Base-by-base conservation (phyloP, 2,797 vertebrate species). In the Diceros bicornis region DNA sequence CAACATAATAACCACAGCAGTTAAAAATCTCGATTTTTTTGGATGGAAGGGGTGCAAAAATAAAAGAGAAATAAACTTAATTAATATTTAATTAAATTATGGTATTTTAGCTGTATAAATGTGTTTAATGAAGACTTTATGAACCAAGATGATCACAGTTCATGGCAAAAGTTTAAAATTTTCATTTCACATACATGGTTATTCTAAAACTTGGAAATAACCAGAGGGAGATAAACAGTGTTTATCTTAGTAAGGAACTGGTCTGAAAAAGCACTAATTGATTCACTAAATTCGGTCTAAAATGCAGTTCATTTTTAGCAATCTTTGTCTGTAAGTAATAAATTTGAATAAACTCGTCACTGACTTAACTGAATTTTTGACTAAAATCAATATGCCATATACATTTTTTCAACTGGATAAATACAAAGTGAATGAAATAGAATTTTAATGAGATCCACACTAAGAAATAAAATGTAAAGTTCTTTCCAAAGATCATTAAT, bases 151-250 rank as follows among this genome's bases (percentile, higher is more conserved):
- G 20, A 50, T 66, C 32, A 84, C 1, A 77, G 21, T 79, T 88
- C 64, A 68, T 90, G 37, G 82, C 41, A 55, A 83, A 93, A 4
- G 14, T 74, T 94, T 84, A 77, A 93, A 32, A 29, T 79, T 96
- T 92, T 50, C 66, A 77, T 41, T 50, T 3, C 66, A 91, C 55
- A 91, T 13, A 88, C 21, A 44, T 0, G 3, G 7, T 50, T 59
- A 91, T 66, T 91, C 21, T 68, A 93, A 91, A 92, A 78, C 20
- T 18, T 81, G 18, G 47, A 91, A 96, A 59, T 17, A 69, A 89
- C 29, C 21, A 57, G 32, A 93, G 37, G 23, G 23, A 72, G 13
- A 89, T 50, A 90, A 83, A 95, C 3, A 68, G 14, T 6, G 25
- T 57, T 7, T 50, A 69, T n/a, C 12, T 87, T 69, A 37, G 8